A percentile compares a stretch with the other conserved stretches of the same genome.
Conservation (phyloP, 2,888 invertebrate species). For the Noctua fimbriata region DNA sequence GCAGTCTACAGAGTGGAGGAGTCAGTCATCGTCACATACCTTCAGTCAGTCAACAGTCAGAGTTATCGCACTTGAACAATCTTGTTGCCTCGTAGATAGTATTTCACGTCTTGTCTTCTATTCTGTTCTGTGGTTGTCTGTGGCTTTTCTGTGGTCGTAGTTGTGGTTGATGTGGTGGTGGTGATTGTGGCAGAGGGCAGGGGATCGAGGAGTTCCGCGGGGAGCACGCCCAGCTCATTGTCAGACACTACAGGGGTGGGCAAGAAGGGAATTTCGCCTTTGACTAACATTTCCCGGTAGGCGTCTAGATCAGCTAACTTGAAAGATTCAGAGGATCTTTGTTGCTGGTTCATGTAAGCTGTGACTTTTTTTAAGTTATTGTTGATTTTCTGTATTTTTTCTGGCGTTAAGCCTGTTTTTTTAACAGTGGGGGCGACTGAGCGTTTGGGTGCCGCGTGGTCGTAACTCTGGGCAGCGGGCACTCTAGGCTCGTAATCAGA, state of each 20-base stretch:
- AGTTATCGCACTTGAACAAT: slow-evolving; percentile 86
- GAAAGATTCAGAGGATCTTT: slow-evolving; percentile 82
- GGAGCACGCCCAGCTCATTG: slow-evolving; percentile 85
- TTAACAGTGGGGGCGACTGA: slow-evolving; percentile 71
- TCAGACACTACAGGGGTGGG: slow-evolving; percentile 85
- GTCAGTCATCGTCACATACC: slow-evolving; percentile 78
- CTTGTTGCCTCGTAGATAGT: slow-evolving; percentile 87
- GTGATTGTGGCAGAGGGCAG: slow-evolving; percentile 72
- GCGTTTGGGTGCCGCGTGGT: slow-evolving; percentile 79
- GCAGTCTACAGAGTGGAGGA: slow-evolving; percentile 42
- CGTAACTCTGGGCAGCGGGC: slow-evolving; percentile 68
- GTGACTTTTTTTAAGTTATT: slow-evolving; percentile 82
- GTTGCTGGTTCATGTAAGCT: slow-evolving; percentile 77
- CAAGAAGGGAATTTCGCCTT: slow-evolving; percentile 76
- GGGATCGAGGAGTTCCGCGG: slow-evolving; percentile 82
- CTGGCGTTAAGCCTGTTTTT: slow-evolving; percentile 77
- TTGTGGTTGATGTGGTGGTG: slow-evolving; percentile 71
- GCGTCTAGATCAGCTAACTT: slow-evolving; percentile 77
- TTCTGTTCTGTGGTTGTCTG: slow-evolving; percentile 76
- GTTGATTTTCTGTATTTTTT: slow-evolving; percentile 86
- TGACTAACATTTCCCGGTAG: slow-evolving; percentile 78
- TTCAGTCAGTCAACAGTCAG: slow-evolving; percentile 80
- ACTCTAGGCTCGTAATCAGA: slow-evolving; percentile 80
- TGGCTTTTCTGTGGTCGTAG: slow-evolving; percentile 73
- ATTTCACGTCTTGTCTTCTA: slow-evolving; percentile 85